These are phyloP conservation scores for Eupithecia pulchellata DNA, from an alignment of 2,888 invertebrate genomes.

Conservation along the genomic window DNA sequence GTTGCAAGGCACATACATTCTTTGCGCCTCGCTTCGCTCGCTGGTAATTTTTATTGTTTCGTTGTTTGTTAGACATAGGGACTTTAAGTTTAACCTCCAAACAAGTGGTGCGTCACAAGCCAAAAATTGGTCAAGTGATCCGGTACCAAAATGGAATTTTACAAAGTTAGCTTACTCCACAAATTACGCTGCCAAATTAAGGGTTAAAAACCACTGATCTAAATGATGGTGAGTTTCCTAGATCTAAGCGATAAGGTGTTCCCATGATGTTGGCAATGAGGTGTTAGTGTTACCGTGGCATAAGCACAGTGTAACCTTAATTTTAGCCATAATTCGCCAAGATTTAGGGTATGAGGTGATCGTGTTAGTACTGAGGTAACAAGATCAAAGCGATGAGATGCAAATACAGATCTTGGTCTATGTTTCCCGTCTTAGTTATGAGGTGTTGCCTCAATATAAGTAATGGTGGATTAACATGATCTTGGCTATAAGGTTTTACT, in stretches of 20 bases:
- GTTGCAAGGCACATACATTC: too few relatives aligned
- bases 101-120: too few relatives aligned
- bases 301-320: constrained; percentile 56
- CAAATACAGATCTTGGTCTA: constrained; percentile 4
- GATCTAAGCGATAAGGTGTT: constrained; percentile 50
- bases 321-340: constrained; percentile 67
- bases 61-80: too few relatives aligned
- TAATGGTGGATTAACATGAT: background rate
- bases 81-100: too few relatives aligned
- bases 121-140: too few relatives aligned
- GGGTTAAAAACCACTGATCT: constrained; percentile 66
- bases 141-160: too few relatives aligned
- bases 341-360: too few relatives aligned
- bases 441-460: background rate
- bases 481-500: background rate
- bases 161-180: too few relatives aligned
- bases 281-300: background rate
- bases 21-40: too few relatives aligned
- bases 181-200: too few relatives aligned
- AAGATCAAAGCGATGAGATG: constrained; percentile 56
- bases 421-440: background rate
- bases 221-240: constrained; percentile 60
- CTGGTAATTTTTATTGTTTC: too few relatives aligned
- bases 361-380: too few relatives aligned
- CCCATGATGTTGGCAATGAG: background rate